These are phyloP conservation scores for Eremophila alpestris DNA, from an alignment of 2,797 vertebrate genomes.

Conservation along the genomic window DNA sequence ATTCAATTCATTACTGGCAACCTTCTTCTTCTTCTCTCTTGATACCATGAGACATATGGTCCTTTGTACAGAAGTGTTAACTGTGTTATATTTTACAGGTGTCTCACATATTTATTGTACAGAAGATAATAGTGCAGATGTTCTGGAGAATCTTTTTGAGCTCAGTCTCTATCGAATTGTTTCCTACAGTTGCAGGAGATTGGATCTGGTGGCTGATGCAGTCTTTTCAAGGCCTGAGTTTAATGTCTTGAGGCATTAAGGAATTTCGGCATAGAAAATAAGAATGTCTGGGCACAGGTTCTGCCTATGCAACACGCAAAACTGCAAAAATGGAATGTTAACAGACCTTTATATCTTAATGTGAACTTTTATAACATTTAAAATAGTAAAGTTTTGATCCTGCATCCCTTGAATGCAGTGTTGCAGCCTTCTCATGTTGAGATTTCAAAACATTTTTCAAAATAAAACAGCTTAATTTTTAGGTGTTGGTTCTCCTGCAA, in stretches of 20 bases:
- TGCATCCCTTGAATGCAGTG: neutral
- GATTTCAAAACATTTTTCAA: neutral
- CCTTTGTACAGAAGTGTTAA: neutral
- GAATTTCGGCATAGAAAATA: neutral
- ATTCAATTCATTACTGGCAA: neutral
- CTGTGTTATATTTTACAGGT: neutral
- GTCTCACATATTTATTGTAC: neutral
- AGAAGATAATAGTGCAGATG: neutral
- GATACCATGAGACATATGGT: neutral
- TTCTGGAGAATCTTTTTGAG: neutral
- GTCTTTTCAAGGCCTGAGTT: neutral
- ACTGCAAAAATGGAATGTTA: neutral
- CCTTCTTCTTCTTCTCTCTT: neutral
- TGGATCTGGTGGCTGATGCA: neutral
- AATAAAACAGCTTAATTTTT: neutral
- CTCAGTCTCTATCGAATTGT: neutral
- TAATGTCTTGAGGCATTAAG: neutral
- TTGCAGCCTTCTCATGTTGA: neutral
- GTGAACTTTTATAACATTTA: neutral
- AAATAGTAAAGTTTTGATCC: neutral
- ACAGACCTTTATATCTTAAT: neutral
- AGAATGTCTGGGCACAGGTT: neutral
- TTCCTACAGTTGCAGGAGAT: neutral
- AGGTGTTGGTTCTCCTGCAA: neutral
- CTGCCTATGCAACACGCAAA: neutral